Base-by-base conservation (phyloP, 2,113 vertebrate species). In the Tachysurus fulvidraco region DNA sequence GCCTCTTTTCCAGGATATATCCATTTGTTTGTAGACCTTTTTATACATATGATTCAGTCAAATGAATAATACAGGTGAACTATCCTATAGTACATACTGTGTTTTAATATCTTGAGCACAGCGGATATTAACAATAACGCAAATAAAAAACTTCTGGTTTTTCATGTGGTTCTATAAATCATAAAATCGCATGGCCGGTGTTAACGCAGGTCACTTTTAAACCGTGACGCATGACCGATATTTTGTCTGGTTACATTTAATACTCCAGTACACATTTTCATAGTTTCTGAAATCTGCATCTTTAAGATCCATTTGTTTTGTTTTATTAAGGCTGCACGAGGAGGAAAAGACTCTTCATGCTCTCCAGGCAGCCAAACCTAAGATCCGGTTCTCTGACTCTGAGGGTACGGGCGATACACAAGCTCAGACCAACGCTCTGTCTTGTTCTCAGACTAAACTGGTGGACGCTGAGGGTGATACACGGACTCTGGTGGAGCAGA, bases 281-380 rank as follows among this genome's bases (percentile, higher is more conserved):
- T 19, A 28, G 13, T 10, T 30, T 67, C 50, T 83, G 25, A 83
- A 83, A 52, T 19, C 46, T 25, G 23, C 17, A 5, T n/a, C 46
- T 23, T 25, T 17, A 76, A 36, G 23, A 17, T 59, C 36, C 10
- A 13, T 57, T 16, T 30, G 25, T 81, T 77, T 88, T 89, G 28
- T 88, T 30, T 25, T 90, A 21, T 89, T 89, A 91, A 98, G 98
- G 93, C 94, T 99, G 62, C 97, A 99, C 23, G 98, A 99, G 93
- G 98, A 99, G 93, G 98, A 99, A 91, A 98, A 95, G 93, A 95
- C 96, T 25, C 88, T 97, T 90, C 95, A 94, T 92, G 93, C 93
- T 0, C 91, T 97, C 74, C 89, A 93, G 65, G 87, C 93, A 30
- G 89, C 90, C 28, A 92, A 92, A 81, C 91, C 93, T 71, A 91